Evolutionary conservation across 2,113 vertebrate genomes (phyloP).

Genomic region (Anser brachyrhynchus): DNA sequence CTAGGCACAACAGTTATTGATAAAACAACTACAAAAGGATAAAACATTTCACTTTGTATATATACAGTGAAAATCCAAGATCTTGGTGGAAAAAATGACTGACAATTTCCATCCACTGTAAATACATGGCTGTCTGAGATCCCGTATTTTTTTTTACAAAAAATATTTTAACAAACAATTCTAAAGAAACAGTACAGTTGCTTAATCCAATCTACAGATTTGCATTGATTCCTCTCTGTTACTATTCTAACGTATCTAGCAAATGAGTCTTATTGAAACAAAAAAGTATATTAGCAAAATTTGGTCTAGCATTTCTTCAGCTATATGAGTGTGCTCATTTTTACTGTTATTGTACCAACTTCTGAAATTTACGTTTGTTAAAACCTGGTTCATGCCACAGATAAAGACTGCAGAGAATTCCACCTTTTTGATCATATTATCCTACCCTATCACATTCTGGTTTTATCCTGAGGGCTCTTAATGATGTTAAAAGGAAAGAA

Average conservation of each 20-base stretch:
- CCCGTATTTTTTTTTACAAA: not conserved
- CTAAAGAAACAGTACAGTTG: not conserved
- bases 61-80: not conserved
- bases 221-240: not conserved
- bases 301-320: not conserved
- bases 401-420: not conserved
- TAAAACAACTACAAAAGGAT: not conserved
- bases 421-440: conserved; percentile 4
- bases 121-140: not conserved
- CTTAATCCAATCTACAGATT: not conserved
- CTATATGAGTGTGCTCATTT: not conserved
- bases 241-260: conserved; percentile 4
- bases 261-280: not conserved
- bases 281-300: not conserved
- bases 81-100: not conserved
- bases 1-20: not conserved
- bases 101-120: not conserved
- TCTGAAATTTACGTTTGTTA: not conserved
- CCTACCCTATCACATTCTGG: not conserved
- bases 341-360: not conserved
- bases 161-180: not conserved
- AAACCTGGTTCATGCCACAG: not conserved
- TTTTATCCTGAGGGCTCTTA: conserved; percentile 15
- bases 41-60: not conserved
- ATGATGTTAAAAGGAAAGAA: conserved; percentile 28